phyloP scores from a whole-genome alignment of 2,888 invertebrate genomes.

The Endotricha flammealis region DNA sequence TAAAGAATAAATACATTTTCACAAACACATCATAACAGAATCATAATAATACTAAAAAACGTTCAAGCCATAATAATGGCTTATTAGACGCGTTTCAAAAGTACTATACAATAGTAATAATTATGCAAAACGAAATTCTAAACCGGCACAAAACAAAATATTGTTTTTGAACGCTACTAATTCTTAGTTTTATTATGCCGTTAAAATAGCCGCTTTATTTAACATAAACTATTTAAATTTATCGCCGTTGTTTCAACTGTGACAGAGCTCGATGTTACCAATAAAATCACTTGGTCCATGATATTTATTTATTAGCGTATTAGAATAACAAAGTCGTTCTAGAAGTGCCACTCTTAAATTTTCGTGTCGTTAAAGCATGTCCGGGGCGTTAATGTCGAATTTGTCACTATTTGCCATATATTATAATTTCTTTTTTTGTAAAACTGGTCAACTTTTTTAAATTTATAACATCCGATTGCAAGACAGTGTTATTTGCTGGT shows the following conservation, averaged over 20 bases:
- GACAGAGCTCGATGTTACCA: conserved; percentile 41
- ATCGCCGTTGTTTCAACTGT: conserved; percentile 54
- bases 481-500: too few species aligned
- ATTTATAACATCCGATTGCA: too few species aligned
- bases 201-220: conserved; percentile 55
- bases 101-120: too few species aligned
- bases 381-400: conserved; percentile 7
- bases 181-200: conserved; percentile 51
- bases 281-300: conserved; percentile 43
- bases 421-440: conserved; percentile 1
- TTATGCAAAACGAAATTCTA: conserved; percentile 32
- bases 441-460: too few species aligned
- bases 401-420: conserved; percentile 4
- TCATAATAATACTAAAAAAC: conserved; percentile 2
- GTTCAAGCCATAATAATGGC: too few species aligned
- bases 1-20: too few species aligned
- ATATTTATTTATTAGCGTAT: conserved; percentile 35
- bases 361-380: conserved; percentile 18
- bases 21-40: too few species aligned
- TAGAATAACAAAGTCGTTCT: conserved; percentile 37
- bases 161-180: conserved; percentile 47
- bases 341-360: conserved; percentile 31
- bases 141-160: conserved; percentile 42
- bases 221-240: conserved; percentile 57
- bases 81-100: too few species aligned